These are phyloP conservation scores for Erebia ligea DNA, from an alignment of 2,888 invertebrate genomes.

Conservation along the genomic window DNA sequence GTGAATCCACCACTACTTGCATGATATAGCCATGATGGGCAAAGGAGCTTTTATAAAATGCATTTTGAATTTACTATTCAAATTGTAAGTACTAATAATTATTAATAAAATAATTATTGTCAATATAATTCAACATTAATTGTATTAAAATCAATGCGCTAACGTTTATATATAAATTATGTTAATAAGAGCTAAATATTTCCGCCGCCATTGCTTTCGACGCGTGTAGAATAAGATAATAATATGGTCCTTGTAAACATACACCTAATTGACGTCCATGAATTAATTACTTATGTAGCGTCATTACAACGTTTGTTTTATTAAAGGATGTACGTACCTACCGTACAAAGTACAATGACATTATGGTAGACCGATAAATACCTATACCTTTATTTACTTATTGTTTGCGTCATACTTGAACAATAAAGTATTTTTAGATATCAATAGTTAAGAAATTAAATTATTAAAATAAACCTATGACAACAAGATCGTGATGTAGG, in stretches of 20 bases:
- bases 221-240: slow-evolving; percentile 26
- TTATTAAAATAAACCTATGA: too few relatives aligned
- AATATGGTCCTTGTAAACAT: slow-evolving; percentile 25
- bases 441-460: too few relatives aligned
- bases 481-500: too few relatives aligned
- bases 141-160: neutral
- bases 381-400: neutral
- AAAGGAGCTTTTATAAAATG: too few relatives aligned
- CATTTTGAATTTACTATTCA: too few relatives aligned
- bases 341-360: slow-evolving; percentile 5
- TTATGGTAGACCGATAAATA: neutral
- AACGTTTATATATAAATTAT: neutral
- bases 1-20: too few relatives aligned
- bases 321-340: slow-evolving; percentile 12
- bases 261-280: slow-evolving; percentile 26
- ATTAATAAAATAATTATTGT: too few relatives aligned
- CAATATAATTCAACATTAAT: neutral
- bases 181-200: slow-evolving; percentile 20
- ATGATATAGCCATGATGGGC: too few relatives aligned
- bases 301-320: slow-evolving; percentile 18
- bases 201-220: slow-evolving; percentile 18
- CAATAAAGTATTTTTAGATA: too few relatives aligned
- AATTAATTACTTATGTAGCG: slow-evolving; percentile 27
- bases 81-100: too few relatives aligned
- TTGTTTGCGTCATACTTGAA: neutral